phyloP scores from a whole-genome alignment of 2,113 vertebrate genomes.

The Thalassarche chlororhynchos region DNA sequence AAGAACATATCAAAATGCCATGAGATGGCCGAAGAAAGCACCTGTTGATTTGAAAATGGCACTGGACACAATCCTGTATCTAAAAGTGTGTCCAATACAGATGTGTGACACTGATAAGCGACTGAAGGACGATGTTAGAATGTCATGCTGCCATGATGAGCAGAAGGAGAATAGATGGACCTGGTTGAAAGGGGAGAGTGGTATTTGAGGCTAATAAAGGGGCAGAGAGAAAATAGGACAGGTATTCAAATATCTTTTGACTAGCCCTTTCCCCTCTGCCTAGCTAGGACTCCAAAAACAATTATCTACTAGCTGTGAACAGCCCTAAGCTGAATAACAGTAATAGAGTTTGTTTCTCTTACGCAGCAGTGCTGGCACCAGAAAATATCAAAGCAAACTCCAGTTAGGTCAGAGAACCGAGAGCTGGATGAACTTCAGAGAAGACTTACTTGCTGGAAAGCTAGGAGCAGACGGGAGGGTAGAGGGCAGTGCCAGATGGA shows the following conservation, averaged over 20 bases:
- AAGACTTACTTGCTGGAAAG: not conserved
- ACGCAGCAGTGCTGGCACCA: not conserved
- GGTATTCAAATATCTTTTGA: not conserved
- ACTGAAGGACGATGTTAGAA: not conserved
- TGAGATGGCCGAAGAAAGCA: not conserved
- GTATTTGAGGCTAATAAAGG: not conserved
- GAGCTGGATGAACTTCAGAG: not conserved
- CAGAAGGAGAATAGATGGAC: not conserved
- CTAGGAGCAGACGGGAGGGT: not conserved
- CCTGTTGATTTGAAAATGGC: not conserved
- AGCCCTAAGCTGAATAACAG: not conserved
- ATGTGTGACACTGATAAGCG: not conserved
- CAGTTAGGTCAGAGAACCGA: not conserved
- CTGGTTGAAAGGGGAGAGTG: not conserved
- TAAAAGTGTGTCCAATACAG: not conserved
- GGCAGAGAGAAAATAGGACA: not conserved
- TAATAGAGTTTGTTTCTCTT: not conserved
- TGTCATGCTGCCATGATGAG: not conserved
- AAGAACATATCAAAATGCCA: not conserved
- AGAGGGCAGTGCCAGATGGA: not conserved
- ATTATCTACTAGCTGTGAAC: not conserved
- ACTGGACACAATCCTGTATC: not conserved
- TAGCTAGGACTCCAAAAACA: not conserved
- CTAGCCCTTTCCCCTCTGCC: not conserved
- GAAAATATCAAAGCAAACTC: not conserved